Evolutionary conservation across 2,797 vertebrate species (phyloP).

Genomic region (Morus bassanus): DNA sequence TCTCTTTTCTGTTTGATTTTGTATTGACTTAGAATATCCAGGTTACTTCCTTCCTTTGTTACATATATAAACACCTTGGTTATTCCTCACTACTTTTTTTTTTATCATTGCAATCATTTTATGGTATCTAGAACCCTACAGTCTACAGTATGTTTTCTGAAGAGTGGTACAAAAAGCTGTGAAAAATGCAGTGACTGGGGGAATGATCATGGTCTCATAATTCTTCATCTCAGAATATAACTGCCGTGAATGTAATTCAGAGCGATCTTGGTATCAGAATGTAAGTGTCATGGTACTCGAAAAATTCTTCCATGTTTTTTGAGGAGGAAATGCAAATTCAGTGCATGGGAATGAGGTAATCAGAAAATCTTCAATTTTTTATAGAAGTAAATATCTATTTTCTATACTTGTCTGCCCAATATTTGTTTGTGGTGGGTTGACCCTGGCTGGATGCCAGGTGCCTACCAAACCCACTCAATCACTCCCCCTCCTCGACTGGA

Average conservation of each 20-base stretch:
- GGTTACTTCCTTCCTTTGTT: background rate
- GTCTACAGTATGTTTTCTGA: background rate
- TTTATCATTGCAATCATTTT: background rate
- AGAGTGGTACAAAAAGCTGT: background rate
- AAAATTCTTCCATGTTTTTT: background rate
- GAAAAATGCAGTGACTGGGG: background rate
- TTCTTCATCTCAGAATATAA: background rate
- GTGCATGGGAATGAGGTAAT: background rate
- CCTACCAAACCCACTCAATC: background rate
- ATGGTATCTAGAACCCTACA: background rate
- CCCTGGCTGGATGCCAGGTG: background rate
- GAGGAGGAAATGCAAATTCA: background rate
- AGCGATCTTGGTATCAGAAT: background rate
- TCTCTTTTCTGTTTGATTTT: background rate
- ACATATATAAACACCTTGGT: background rate
- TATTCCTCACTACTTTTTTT: background rate
- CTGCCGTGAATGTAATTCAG: background rate
- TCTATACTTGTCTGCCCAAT: background rate
- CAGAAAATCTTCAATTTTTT: background rate
- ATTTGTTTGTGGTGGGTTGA: background rate
- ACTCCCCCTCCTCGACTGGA: background rate
- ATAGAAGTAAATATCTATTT: background rate
- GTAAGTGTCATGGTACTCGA: background rate
- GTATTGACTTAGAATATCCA: background rate
- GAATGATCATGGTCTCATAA: background rate